Evolutionary conservation across 2,113 vertebrate species (phyloP), one percentile per base, ranked within the genome.

Genomic region (Todiramphus chloris): DNA sequence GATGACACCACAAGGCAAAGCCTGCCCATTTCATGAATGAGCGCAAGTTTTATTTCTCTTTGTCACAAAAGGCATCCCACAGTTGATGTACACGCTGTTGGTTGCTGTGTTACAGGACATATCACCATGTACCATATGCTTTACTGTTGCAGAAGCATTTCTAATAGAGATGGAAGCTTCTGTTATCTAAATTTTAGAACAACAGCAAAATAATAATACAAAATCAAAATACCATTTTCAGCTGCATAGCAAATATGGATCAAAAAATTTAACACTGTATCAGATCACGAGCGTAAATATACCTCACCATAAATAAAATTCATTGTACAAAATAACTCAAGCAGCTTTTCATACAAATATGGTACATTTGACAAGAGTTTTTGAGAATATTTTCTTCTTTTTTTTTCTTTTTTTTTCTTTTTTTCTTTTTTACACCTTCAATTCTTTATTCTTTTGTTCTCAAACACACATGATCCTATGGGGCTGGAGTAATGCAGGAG

Each of bases 291-390:
- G 97, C 93, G 87, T 98, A 97, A 97, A 97, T 97, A 98, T 96
- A 98, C 98, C 96, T 97, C 98, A 98, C 98, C 97, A 98, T 98
- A 98, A 98, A 98, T 98, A 98, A 98, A 98, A 97, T 96, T 97
- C 93, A 94, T 98, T 97, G 96, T 98, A 98, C 98, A 98, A 98
- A 98, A 98, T 97, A 96, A 92, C 95, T 97, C 97, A 94, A 97
- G 95, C 97, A 97, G 97, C 93, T 98, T 97, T 98, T 98, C 98
- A 97, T 98, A 98, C 97, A 98, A 98, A 98, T 98, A 98, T 98
- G 98, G 92, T 98, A 98, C 97, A 98, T 97, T 96, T 96, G 97
- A 98, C 97, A 97, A 88, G 86, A 97, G 80, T 87, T 96, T 89
- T 86, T 48, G 58, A 92, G 95, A 94, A 68, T 84, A 81, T 94